A percentile compares a stretch with the other conserved stretches of the same genome.
Evolutionary conservation across 2,888 invertebrate genomes (phyloP).

Genomic region (Zygaena filipendulae): DNA sequence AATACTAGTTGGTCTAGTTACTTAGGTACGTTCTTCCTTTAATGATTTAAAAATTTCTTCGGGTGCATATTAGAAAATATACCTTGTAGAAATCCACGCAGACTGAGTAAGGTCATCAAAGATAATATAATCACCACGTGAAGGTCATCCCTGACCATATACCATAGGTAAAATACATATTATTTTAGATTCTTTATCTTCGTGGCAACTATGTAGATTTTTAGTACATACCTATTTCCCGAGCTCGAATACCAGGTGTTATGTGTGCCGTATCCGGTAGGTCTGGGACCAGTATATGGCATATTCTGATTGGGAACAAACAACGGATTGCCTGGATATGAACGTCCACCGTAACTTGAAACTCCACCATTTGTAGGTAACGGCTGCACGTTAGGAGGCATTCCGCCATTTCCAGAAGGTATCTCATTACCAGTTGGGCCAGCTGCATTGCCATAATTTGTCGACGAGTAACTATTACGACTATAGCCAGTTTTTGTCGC

Average conservation of each 20-base stretch:
- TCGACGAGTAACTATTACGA: slow-evolving; percentile 22
- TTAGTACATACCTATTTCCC: slow-evolving; percentile 34
- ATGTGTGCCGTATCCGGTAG: slow-evolving; percentile 26
- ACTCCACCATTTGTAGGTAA: not conserved
- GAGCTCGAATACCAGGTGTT: slow-evolving; percentile 35
- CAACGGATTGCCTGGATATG: not conserved
- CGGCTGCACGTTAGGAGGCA: too few relatives aligned
- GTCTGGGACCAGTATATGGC: slow-evolving; percentile 15
- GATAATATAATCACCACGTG: too few relatives aligned
- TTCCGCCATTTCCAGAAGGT: slow-evolving; percentile 14
- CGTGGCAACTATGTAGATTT: too few relatives aligned
- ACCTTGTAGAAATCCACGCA: too few relatives aligned
- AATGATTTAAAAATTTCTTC: too few relatives aligned
- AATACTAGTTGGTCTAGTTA: too few relatives aligned
- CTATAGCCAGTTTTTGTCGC: slow-evolving; percentile 25
- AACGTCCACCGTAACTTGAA: slow-evolving; percentile 19
- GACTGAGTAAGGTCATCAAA: too few relatives aligned
- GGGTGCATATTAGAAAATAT: too few relatives aligned
- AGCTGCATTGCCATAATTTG: slow-evolving; percentile 21
- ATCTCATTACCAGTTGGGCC: slow-evolving; percentile 23
- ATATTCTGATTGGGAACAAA: slow-evolving; percentile 16
- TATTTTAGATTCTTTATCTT: too few relatives aligned
- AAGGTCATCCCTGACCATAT: too few relatives aligned
- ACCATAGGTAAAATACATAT: too few relatives aligned
- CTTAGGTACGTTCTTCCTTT: too few relatives aligned